Percentiles rank a stretch among this genome's conserved stretches.
Evolutionary conservation across 2,113 vertebrate species (phyloP).

Genomic region (Corvus cornix): DNA sequence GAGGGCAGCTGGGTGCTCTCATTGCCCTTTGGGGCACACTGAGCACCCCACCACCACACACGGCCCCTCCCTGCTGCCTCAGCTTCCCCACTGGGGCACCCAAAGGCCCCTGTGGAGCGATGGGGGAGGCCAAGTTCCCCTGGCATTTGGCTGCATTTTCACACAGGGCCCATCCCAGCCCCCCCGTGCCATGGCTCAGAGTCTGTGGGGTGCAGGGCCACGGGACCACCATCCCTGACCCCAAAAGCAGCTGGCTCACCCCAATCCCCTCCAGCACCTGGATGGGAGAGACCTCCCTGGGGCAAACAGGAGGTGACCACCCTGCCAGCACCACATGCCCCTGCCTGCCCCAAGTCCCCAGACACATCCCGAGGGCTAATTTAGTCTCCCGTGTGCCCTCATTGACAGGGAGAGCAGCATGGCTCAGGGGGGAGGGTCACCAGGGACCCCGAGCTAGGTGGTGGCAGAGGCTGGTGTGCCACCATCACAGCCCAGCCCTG

Average conservation of each 20-base stretch:
- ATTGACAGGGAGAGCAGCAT: neutral
- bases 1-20: neutral
- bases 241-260: neutral
- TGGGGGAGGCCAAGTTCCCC: fast-evolving
- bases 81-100: neutral
- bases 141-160: neutral
- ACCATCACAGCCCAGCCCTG: neutral
- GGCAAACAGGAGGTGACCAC: fast-evolving
- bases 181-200: fast-evolving
- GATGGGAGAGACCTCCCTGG: fast-evolving
- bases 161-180: neutral
- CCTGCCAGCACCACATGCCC: fast-evolving
- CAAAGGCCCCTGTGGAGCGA: fast-evolving
- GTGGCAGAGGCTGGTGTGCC: neutral
- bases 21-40: neutral
- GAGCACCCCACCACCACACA: fast-evolving
- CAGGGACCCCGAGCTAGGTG: fast-evolving
- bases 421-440: neutral
- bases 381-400: neutral
- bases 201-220: neutral
- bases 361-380: fast-evolving
- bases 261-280: fast-evolving
- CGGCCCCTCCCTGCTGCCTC: neutral
- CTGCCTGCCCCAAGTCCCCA: neutral
- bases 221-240: fast-evolving